These are phyloP conservation scores for Parotia lawesii DNA, from an alignment of 2,113 vertebrate genomes.

Conservation along the genomic window DNA sequence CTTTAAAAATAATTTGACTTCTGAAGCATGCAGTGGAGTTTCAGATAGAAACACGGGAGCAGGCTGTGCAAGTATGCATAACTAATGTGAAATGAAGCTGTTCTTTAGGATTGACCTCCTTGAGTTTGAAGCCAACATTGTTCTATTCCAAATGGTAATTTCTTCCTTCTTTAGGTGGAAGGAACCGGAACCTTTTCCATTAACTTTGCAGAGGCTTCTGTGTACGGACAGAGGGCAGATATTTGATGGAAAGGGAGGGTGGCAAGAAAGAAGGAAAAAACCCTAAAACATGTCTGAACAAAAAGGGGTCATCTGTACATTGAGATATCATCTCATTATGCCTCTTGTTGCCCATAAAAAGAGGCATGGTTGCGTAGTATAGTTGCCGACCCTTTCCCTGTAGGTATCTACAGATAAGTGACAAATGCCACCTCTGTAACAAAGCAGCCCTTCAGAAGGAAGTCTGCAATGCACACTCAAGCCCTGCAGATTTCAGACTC, in stretches of 20 bases:
- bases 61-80: neutral
- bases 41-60: neutral
- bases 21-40: neutral
- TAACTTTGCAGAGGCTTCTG: neutral
- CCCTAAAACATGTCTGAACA: neutral
- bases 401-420: neutral
- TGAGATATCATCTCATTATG: neutral
- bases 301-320: neutral
- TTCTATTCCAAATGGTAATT: neutral
- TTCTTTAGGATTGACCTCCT: neutral
- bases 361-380: neutral
- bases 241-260: neutral
- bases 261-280: neutral
- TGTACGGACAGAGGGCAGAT: neutral
- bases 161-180: neutral
- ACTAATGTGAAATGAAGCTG: neutral
- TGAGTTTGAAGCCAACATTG: neutral
- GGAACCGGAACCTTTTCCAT: neutral
- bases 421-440: neutral
- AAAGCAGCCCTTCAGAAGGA: neutral
- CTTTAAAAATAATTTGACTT: neutral
- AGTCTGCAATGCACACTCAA: neutral
- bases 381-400: neutral
- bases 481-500: neutral
- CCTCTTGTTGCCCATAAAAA: neutral